A percentile compares a stretch with the other conserved stretches of the same genome.
phyloP scores from a whole-genome alignment of 2,797 vertebrate genomes.

The Poecilia gillii region DNA sequence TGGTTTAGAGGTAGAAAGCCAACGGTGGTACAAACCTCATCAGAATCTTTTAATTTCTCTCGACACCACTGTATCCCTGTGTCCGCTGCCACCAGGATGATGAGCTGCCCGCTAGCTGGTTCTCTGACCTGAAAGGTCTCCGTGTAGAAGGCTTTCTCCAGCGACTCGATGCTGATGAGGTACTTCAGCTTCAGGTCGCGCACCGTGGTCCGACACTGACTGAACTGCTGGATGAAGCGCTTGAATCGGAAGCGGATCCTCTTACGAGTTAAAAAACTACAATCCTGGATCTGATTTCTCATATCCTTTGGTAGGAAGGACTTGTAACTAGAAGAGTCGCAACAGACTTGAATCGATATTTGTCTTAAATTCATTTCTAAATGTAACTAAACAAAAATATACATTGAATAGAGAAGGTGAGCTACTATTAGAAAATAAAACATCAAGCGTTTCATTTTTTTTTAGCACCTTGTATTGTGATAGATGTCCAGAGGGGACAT shows the following conservation, averaged over 20 bases:
- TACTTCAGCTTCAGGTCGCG: slow-evolving; percentile 97
- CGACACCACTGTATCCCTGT: slow-evolving; percentile 80
- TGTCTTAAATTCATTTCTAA: background rate
- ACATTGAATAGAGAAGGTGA: background rate
- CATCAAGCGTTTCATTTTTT: background rate
- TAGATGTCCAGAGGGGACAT: slow-evolving; percentile 91
- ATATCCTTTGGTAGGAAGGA: slow-evolving; percentile 93
- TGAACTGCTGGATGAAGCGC: slow-evolving; percentile 78
- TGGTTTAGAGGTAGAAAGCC: background rate
- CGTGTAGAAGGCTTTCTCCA: slow-evolving; percentile 92
- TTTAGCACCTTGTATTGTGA: slow-evolving; percentile 87
- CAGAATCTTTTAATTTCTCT: slow-evolving; percentile 72
- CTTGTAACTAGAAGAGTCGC: slow-evolving; percentile 87
- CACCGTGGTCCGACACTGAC: slow-evolving; percentile 83
- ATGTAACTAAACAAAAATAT: background rate
- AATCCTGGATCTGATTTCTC: slow-evolving; percentile 91
- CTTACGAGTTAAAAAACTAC: slow-evolving; percentile 94
- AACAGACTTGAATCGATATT: slow-evolving; percentile 3
- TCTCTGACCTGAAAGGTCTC: slow-evolving; percentile 93
- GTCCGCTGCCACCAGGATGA: slow-evolving; percentile 90
- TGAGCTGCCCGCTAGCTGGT: slow-evolving; percentile 81
- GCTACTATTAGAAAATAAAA: background rate
- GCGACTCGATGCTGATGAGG: slow-evolving; percentile 94
- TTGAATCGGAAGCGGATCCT: slow-evolving; percentile 96
- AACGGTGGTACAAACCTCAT: slow-evolving; percentile 57